Conservation (phyloP, 2,113 vertebrate genomes). For the Paracyprichromis sp. region DNA sequence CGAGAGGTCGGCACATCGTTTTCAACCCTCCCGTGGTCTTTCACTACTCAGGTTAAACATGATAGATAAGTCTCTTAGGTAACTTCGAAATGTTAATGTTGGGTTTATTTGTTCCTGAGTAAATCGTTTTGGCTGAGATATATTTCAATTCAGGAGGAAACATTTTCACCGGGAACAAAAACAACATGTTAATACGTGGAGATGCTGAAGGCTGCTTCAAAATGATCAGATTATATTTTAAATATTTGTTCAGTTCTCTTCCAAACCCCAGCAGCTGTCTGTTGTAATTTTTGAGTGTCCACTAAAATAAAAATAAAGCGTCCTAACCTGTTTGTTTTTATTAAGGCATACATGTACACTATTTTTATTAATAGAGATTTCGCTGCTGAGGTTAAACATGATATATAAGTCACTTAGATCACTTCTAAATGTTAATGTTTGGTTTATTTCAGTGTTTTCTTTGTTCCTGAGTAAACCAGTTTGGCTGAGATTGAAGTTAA, state of each 20-base stretch:
- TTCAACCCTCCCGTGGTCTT: neutral
- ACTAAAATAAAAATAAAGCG: neutral
- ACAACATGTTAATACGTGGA: neutral
- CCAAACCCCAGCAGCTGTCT: neutral
- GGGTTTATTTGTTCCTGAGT: neutral
- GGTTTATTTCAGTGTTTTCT: fast-evolving
- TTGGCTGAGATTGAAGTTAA: neutral
- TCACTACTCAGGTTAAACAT: neutral
- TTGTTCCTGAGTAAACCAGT: fast-evolving
- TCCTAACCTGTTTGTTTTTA: neutral
- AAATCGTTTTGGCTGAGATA: neutral
- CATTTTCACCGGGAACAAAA: neutral
- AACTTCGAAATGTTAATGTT: neutral
- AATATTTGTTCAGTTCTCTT: neutral
- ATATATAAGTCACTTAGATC: fast-evolving
- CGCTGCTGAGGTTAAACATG: fast-evolving
- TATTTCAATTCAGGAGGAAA: neutral
- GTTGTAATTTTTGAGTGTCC: fast-evolving
- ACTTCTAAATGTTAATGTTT: neutral
- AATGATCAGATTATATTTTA: fast-evolving
- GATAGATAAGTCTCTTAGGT: neutral
- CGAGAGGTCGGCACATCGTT: neutral
- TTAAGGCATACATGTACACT: neutral
- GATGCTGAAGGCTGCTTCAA: neutral
- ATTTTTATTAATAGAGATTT: neutral